Percentiles rank a stretch among this genome's conserved stretches.
These are phyloP conservation scores for Zaprionus lineosus DNA, from an alignment of 2,888 invertebrate species.

Conservation along the genomic window DNA sequence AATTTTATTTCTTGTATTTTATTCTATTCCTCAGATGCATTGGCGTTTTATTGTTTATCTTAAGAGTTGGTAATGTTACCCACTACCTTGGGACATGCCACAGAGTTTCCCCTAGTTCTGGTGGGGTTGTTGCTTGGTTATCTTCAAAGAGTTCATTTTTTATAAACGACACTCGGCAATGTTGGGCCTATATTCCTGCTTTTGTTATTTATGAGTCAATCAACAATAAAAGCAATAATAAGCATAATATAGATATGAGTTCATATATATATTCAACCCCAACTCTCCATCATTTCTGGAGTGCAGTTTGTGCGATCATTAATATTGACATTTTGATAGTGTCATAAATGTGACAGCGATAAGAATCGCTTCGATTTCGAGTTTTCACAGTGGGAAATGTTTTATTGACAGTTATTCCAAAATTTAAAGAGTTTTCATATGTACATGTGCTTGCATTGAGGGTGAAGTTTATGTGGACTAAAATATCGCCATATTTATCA, in stretches of 20 bases:
- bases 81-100: too few species aligned
- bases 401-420: too few species aligned
- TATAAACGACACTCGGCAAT: too few species aligned
- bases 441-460: too few species aligned
- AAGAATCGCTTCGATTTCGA: constrained; percentile 66
- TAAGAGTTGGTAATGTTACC: too few species aligned
- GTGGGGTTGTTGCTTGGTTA: constrained; percentile 30
- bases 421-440: too few species aligned
- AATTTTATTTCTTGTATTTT: constrained; percentile 17
- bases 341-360: constrained; percentile 81
- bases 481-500: too few species aligned
- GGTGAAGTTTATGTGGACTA: too few species aligned
- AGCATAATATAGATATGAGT: constrained; percentile 45
- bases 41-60: too few species aligned
- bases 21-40: too few species aligned
- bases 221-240: constrained; percentile 67
- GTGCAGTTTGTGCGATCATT: constrained; percentile 54
- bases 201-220: constrained; percentile 64
- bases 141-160: constrained; percentile 70
- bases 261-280: neutral
- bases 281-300: too few species aligned
- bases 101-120: neutral
- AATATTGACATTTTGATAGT: constrained; percentile 73
- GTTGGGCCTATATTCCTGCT: too few species aligned
- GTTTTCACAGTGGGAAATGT: constrained; percentile 13